Evolutionary conservation across 2,113 vertebrate genomes (phyloP).

Genomic region (Clarias batrachus): DNA sequence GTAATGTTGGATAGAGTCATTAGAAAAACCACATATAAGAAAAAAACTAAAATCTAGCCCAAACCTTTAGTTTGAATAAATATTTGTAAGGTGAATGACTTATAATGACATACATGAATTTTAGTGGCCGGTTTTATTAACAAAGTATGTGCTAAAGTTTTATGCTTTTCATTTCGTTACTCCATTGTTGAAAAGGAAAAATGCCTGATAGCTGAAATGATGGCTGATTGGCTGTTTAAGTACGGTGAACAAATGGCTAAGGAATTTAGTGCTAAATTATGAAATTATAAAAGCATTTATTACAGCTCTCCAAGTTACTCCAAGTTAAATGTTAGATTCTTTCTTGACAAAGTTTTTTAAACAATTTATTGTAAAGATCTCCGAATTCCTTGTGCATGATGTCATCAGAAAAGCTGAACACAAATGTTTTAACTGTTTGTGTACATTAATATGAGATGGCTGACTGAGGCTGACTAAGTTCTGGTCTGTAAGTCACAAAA

Average conservation of each 20-base stretch:
- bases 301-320: not conserved
- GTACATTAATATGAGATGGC: not conserved
- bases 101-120: not conserved
- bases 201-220: not conserved
- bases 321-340: not conserved
- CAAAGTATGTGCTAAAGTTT: not conserved
- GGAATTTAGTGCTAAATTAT: not conserved
- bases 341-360: not conserved
- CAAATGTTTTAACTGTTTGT: constrained; percentile 11
- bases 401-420: not conserved
- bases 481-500: not conserved
- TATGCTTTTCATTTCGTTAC: not conserved
- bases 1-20: not conserved
- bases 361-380: constrained; percentile 5
- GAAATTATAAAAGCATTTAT: not conserved
- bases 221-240: not conserved
- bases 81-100: not conserved
- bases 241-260: not conserved
- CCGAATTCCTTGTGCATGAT: not conserved
- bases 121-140: not conserved
- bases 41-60: not conserved
- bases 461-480: not conserved
- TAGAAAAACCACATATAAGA: not conserved
- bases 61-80: not conserved
- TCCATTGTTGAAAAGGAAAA: not conserved